Base-by-base conservation (phyloP, 2,113 vertebrate genomes). In the Rutilus rutilus region DNA sequence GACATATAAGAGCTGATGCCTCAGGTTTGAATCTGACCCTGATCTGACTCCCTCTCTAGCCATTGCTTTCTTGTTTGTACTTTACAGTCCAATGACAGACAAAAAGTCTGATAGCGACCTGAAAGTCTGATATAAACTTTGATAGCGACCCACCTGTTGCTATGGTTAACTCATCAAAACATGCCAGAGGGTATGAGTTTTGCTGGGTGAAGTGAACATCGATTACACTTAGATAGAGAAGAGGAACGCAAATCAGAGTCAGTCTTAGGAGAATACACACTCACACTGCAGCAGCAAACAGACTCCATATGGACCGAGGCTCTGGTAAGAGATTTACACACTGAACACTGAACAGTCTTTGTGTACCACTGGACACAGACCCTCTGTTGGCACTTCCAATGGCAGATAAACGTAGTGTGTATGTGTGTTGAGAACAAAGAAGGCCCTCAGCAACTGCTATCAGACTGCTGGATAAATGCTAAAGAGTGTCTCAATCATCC, bases 401-500 rank as follows among this genome's bases (percentile, higher is more conserved):
- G 59, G 60, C 77, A 84, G 85, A 86, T 89, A 89, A 89, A 86
- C 36, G 5, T 17, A 80, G 74, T 83, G 57, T 83, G 73, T 86
- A 79, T 47, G 54, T 78, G 65, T 45, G 10, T 1, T 1, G 65
- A 87, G 83, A 86, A 91, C 89, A 91, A 92, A 92, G 85, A 88
- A 33, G 39, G 45, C 82, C 87, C 59, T 89, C 64, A 89, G 86
- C 82, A 45, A 85, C 88, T 89, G 65, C 88, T 92, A 90, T 93
- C 90, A 90, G 76, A 86, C 80, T 74, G 86, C 80, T 73, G 65
- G 83, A 88, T 82, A 85, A 91, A 90, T 89, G 77, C 88, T 79
- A 91, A 87, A 82, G 69, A 89, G 79, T 84, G 74, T 91, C 89
- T 91, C 85, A 85, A 91, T 92, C 87, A 79, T 87, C 86, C 86